Evolutionary conservation across 2,113 vertebrate genomes (phyloP), one percentile per base, ranked within the genome.

Genomic region (Alexandromys fortis): DNA sequence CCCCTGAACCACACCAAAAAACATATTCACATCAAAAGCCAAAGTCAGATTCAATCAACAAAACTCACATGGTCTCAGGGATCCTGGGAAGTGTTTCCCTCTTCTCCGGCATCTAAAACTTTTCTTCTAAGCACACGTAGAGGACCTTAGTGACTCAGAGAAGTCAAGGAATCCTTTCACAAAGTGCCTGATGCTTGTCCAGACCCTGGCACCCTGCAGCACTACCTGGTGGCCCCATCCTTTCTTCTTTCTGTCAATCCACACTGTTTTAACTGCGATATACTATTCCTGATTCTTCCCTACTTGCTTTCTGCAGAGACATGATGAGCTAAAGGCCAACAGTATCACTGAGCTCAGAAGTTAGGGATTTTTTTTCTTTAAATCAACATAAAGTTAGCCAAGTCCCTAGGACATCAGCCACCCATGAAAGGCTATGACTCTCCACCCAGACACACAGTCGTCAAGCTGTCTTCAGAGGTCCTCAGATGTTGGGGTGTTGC

Each of bases 31-130:
- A 86, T 77, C 81, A 78, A 95, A 97, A 72, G 83, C 52, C 93
- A 90, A 68, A 72, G 72, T 94, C 76, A 77, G 92, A 97, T 82
- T 96, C 86, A 61, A 65, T 89, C 65, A 89, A 61, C 88, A 19
- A 95, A 63, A 92, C 55, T 16, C 81, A 91, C 11, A 45, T 1
- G 2, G 14, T 83, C 28, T 61, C 52, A 12, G 88, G 2, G 38
- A 95, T 42, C 68, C 76, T 33, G 28, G 11, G 3, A 42, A 30
- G 81, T 68, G 75, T 49, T 49, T 47, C 49, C 68, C 72, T 35
- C 5, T 38, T 63, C 30, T 65, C 58, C 63, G 30, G 49, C 42
- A 86, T 52, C 52, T 72, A 73, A 91, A 92, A 78, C 11, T 63
- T 86, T 45, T 3, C 67, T 28, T 65, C 38, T 28, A 77, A 85